phyloP scores from a whole-genome alignment of 2,113 vertebrate genomes.

The Hirundichthys speculiger region DNA sequence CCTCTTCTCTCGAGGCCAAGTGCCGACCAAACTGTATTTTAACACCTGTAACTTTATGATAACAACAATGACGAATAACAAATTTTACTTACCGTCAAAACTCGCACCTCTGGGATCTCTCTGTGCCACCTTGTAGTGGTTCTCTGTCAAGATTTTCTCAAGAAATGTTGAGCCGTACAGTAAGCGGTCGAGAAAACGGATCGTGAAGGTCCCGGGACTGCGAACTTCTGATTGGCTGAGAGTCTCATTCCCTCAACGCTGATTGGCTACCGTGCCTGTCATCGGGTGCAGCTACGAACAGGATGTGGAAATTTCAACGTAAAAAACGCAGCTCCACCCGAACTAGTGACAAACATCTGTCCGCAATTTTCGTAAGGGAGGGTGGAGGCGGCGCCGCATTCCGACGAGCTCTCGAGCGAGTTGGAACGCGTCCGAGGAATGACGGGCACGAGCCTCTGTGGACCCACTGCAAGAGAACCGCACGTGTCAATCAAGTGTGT shows the following conservation, averaged over 20 bases:
- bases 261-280: slow-evolving; percentile 67
- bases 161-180: slow-evolving; percentile 60
- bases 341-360: slow-evolving; percentile 71
- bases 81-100: slow-evolving; percentile 59
- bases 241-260: neutral
- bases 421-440: slow-evolving; percentile 72
- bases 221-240: slow-evolving; percentile 78
- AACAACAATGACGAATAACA: neutral
- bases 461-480: slow-evolving; percentile 18
- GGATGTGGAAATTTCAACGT: slow-evolving; percentile 66
- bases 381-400: slow-evolving; percentile 65
- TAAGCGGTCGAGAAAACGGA: slow-evolving; percentile 30
- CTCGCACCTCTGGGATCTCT: slow-evolving; percentile 1
- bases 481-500: neutral
- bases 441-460: slow-evolving; percentile 42
- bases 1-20: slow-evolving; percentile 41
- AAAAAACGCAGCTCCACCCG: slow-evolving; percentile 78
- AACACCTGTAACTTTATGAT: neutral
- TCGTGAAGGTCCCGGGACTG: slow-evolving; percentile 40
- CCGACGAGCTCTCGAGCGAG: slow-evolving; percentile 65
- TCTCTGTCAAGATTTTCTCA: slow-evolving; percentile 51
- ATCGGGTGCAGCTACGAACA: slow-evolving; percentile 17
- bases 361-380: slow-evolving; percentile 62
- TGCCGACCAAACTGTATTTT: slow-evolving; percentile 12
- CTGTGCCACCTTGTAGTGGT: slow-evolving; percentile 3